These are phyloP conservation scores for Prionace glauca DNA, from an alignment of 2,797 vertebrate genomes.

Conservation along the genomic window DNA sequence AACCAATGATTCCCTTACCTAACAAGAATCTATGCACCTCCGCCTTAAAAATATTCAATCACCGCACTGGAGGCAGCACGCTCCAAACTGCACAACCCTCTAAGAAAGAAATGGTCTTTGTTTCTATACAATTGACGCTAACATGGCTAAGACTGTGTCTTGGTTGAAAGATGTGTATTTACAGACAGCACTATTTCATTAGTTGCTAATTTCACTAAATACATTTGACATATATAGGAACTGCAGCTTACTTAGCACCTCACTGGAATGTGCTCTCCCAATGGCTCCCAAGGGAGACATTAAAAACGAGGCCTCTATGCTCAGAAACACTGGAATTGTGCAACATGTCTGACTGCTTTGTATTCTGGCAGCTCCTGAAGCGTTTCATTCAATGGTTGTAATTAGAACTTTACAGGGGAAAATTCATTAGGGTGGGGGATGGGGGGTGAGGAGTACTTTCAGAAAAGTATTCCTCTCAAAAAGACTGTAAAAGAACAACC, in stretches of 20 bases:
- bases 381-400: background rate
- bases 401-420: constrained; percentile 13
- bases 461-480: background rate
- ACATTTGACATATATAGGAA: background rate
- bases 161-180: background rate
- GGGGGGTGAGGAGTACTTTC: background rate
- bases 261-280: background rate
- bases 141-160: background rate
- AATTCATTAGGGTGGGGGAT: background rate
- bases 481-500: constrained; percentile 13
- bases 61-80: no score
- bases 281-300: background rate
- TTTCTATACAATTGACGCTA: background rate
- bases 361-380: constrained; percentile 18
- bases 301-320: background rate
- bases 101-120: no score
- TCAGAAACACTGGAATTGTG: background rate
- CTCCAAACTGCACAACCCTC: no score
- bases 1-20: no score
- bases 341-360: background rate
- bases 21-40: no score
- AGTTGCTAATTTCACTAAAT: background rate
- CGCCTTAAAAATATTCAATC: no score
- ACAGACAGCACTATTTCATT: background rate
- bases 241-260: background rate